Percentiles rank a stretch among this genome's conserved stretches.
Evolutionary conservation across 2,113 vertebrate species (phyloP).

Genomic region (Isichthys henryi): DNA sequence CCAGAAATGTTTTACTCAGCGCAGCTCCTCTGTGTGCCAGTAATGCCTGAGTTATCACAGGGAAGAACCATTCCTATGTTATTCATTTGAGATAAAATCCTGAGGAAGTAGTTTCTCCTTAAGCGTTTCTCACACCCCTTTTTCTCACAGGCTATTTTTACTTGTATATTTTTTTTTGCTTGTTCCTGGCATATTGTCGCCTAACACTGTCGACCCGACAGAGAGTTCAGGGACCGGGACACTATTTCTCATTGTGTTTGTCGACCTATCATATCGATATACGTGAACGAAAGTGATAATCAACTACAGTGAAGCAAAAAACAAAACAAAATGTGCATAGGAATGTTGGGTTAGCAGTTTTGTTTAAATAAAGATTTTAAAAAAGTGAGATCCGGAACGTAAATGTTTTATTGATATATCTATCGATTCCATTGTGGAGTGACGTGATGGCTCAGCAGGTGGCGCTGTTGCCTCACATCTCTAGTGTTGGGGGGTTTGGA

Average conservation of each 20-base stretch:
- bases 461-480: background rate
- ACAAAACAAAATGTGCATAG: background rate
- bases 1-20: background rate
- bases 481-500: background rate
- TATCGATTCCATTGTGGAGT: background rate
- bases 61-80: background rate
- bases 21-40: background rate
- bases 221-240: background rate
- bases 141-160: background rate
- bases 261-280: background rate
- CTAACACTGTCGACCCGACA: background rate
- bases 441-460: background rate
- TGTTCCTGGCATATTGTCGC: background rate
- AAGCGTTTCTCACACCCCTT: background rate
- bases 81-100: background rate
- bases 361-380: conserved; percentile 10
- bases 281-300: background rate
- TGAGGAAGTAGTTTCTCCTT: background rate
- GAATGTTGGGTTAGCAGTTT: background rate
- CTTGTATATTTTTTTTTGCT: background rate
- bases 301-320: background rate
- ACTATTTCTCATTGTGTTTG: background rate
- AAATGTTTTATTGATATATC: background rate
- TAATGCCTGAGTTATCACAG: background rate
- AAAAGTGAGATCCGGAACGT: background rate